phyloP scores from a whole-genome alignment of 2,113 vertebrate species.

The Pomatostomus ruficeps region DNA sequence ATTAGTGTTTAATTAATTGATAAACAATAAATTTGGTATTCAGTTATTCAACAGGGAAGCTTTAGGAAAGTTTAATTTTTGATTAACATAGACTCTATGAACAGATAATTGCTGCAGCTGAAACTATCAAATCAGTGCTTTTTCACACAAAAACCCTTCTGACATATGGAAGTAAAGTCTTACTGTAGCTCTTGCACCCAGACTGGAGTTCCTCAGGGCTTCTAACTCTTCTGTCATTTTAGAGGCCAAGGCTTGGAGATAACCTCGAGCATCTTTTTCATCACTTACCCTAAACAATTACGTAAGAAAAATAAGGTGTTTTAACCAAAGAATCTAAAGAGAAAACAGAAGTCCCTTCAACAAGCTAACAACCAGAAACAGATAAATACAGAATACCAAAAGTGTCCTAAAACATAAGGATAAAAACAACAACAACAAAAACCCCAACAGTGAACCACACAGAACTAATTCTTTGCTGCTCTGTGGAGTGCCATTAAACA shows the following conservation, averaged over 20 bases:
- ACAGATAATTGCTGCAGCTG: not conserved
- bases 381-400: not conserved
- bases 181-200: slow-evolving; percentile 92
- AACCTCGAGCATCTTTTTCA: slow-evolving; percentile 96
- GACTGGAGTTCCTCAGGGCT: slow-evolving; percentile 89
- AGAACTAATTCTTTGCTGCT: not conserved
- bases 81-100: not conserved
- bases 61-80: not conserved
- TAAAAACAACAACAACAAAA: not conserved
- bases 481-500: not conserved
- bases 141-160: not conserved
- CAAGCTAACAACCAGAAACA: not conserved
- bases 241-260: slow-evolving; percentile 95
- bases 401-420: not conserved
- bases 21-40: not conserved
- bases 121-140: not conserved
- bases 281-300: slow-evolving; percentile 87
- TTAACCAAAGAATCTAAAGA: not conserved
- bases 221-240: slow-evolving; percentile 99
- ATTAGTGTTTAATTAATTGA: not conserved
- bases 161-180: not conserved
- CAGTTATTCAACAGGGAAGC: not conserved
- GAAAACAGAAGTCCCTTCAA: not conserved
- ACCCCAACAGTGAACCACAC: not conserved
- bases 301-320: not conserved